phyloP scores from a whole-genome alignment of 2,797 vertebrate species.

The Malacoctenus gilli region DNA sequence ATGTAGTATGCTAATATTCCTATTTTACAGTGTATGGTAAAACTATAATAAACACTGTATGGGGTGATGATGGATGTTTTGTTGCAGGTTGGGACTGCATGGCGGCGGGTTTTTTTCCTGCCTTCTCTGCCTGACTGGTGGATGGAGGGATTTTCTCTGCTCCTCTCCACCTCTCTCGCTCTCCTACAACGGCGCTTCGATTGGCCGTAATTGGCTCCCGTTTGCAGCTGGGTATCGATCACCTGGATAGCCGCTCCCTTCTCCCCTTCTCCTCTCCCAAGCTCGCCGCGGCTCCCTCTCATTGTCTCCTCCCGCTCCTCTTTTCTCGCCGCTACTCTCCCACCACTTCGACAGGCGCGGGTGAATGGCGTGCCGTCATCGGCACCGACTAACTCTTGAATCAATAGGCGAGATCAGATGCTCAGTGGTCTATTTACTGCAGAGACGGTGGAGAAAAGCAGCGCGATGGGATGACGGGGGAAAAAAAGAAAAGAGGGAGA shows the following conservation, averaged over 20 bases:
- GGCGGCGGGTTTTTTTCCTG: background rate
- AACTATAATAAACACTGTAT: constrained; percentile 51
- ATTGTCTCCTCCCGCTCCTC: constrained; percentile 7
- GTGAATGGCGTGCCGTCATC: constrained; percentile 65
- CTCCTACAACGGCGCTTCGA: constrained; percentile 43
- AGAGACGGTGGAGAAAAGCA: constrained; percentile 57
- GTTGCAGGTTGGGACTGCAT: constrained; percentile 33
- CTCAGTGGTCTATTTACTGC: constrained; percentile 68
- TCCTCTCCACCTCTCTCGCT: constrained; percentile 6
- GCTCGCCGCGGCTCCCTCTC: constrained; percentile 14
- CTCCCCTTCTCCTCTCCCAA: constrained; percentile 10
- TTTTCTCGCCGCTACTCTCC: constrained; percentile 29
- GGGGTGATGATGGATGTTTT: constrained; percentile 59
- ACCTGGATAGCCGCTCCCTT: constrained; percentile 40
- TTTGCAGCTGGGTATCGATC: constrained; percentile 70
- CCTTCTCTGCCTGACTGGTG: constrained; percentile 40
- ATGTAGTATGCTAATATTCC: constrained; percentile 69
- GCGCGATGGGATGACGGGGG: constrained; percentile 24
- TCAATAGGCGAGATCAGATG: constrained; percentile 64
- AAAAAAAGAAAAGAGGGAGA: constrained; percentile 8
- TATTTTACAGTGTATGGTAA: constrained; percentile 62
- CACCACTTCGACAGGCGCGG: constrained; percentile 54
- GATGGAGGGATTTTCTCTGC: constrained; percentile 49
- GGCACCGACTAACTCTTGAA: constrained; percentile 65
- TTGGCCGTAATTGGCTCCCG: constrained; percentile 67